Conservation (phyloP, 2,113 vertebrate genomes). For the Aegotheles bennettii region DNA sequence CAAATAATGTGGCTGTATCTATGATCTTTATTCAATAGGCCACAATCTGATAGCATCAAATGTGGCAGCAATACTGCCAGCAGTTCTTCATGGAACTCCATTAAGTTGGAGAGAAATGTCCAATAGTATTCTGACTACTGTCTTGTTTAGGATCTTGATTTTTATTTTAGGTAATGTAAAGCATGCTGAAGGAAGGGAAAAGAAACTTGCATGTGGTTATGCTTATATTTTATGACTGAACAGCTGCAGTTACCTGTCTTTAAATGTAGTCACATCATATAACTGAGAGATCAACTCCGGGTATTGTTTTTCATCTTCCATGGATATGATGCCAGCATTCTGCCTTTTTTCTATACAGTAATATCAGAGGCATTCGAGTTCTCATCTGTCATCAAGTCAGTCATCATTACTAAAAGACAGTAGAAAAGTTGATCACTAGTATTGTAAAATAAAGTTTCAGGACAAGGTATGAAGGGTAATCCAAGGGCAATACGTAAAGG, state of each 20-base stretch:
- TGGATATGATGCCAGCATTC: background rate
- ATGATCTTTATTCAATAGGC: slow-evolving; percentile 19
- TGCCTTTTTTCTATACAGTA: background rate
- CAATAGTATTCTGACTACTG: slow-evolving; percentile 12
- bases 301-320: background rate
- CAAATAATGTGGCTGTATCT: background rate
- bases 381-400: background rate
- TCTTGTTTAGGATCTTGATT: slow-evolving; percentile 1
- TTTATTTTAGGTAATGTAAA: slow-evolving; percentile 21
- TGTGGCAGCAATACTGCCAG: background rate
- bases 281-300: background rate
- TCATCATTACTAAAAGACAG: slow-evolving; percentile 7
- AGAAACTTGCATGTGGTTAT: slow-evolving; percentile 55
- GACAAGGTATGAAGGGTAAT: background rate
- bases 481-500: background rate
- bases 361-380: background rate
- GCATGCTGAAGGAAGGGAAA: slow-evolving; percentile 19
- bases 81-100: background rate
- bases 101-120: slow-evolving; percentile 11
- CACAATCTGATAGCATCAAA: background rate
- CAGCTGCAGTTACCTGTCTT: background rate
- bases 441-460: background rate
- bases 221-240: background rate
- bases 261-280: slow-evolving; percentile 8
- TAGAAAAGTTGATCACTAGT: slow-evolving; percentile 18